These are phyloP conservation scores for Hycleus phaleratus DNA, from an alignment of 1,140 invertebrate genomes.

Conservation along the genomic window DNA sequence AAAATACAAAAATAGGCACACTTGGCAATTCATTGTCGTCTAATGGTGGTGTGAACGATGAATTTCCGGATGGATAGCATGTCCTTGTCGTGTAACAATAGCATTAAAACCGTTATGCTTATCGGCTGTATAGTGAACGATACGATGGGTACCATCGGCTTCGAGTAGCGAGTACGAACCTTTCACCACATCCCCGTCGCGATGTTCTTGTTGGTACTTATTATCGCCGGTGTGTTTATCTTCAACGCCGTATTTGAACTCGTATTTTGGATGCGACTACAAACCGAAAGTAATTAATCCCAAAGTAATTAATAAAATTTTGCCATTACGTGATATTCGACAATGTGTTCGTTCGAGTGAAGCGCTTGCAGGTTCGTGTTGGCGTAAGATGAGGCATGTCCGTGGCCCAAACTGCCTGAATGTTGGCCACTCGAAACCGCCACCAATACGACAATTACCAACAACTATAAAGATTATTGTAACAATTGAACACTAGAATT, in stretches of 20 bases:
- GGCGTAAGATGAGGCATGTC: too few species aligned
- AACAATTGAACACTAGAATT: too few species aligned
- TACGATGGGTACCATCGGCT: slow-evolving; percentile 3
- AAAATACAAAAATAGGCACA: too few species aligned
- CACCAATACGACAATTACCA: too few species aligned
- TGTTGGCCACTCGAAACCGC: too few species aligned
- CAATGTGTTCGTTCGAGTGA: background rate
- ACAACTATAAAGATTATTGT: too few species aligned
- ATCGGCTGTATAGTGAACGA: slow-evolving; percentile 5
- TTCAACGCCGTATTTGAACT: slow-evolving; percentile 59
- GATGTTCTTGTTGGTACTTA: slow-evolving; percentile 43
- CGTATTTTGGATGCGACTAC: slow-evolving; percentile 54
- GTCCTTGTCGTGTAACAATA: background rate
- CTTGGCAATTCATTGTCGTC: too few species aligned
- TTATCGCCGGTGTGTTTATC: slow-evolving; percentile 59
- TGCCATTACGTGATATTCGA: background rate
- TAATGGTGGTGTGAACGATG: too few species aligned
- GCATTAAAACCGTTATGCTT: slow-evolving; percentile 5
- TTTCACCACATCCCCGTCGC: slow-evolving; percentile 2
- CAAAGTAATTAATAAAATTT: too few species aligned
- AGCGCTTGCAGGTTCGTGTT: too few species aligned
- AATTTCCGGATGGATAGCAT: background rate
- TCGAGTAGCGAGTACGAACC: background rate
- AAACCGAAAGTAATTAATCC: slow-evolving; percentile 9
- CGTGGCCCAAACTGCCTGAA: background rate